Conservation (phyloP, 2,797 vertebrate species). For the Parauchenoglanis ngamensis region DNA sequence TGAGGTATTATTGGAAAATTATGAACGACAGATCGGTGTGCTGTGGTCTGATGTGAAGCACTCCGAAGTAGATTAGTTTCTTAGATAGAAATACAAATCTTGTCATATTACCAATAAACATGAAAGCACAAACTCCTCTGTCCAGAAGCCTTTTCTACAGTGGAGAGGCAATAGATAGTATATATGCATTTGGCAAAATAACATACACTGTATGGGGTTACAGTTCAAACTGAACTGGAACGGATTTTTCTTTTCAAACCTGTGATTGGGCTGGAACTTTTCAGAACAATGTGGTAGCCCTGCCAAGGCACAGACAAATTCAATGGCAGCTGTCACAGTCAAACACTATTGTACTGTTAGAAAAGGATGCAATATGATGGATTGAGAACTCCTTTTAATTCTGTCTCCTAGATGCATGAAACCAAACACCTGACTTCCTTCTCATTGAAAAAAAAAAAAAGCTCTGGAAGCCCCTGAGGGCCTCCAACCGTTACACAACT, state of each 20-base stretch:
- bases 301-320: slow-evolving; percentile 62
- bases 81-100: not conserved
- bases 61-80: not conserved
- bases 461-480: slow-evolving; percentile 33
- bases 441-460: slow-evolving; percentile 2
- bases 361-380: slow-evolving; percentile 30
- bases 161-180: not conserved
- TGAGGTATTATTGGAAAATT: not conserved
- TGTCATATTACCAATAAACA: not conserved
- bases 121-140: not conserved
- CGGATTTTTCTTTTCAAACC: not conserved
- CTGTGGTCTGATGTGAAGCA: not conserved
- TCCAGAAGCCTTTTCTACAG: not conserved
- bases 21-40: not conserved
- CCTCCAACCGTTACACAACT: slow-evolving; percentile 20
- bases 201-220: not conserved
- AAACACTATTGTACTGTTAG: slow-evolving; percentile 39
- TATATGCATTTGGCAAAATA: not conserved
- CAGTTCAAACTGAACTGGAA: not conserved
- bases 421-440: slow-evolving; percentile 39
- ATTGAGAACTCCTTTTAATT: slow-evolving; percentile 28
- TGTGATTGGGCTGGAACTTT: not conserved
- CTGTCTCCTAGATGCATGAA: slow-evolving; percentile 30
- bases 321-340: slow-evolving; percentile 73
- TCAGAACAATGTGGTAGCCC: not conserved